A percentile compares a stretch with the other conserved stretches of the same genome.
Conservation (phyloP, 2,797 vertebrate genomes). For the Buphagus erythrorhynchus region DNA sequence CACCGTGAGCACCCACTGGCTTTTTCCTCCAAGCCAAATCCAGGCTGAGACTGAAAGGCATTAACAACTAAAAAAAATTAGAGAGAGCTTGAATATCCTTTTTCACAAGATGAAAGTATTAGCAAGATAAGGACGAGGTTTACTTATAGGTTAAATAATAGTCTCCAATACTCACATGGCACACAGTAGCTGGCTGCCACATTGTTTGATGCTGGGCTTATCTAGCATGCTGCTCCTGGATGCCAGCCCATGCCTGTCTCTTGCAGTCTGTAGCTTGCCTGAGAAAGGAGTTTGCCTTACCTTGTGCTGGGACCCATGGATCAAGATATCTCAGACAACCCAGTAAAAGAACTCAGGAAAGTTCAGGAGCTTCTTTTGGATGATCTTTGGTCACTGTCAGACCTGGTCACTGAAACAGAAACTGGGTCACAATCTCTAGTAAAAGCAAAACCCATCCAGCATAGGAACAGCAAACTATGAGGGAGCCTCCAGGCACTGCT, state of each 20-base stretch:
- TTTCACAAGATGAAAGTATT: not conserved
- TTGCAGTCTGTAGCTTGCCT: not conserved
- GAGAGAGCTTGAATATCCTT: not conserved
- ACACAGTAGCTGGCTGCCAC: not conserved
- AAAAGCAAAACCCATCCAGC: not conserved
- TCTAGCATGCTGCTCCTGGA: rapidly evolving
- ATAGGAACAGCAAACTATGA: not conserved
- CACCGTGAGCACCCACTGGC: rapidly evolving
- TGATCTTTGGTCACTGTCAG: not conserved
- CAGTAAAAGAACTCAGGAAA: not conserved
- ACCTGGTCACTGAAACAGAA: not conserved
- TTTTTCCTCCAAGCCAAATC: not conserved
- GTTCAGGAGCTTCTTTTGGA: not conserved
- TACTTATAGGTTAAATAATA: not conserved
- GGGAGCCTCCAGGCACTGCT: not conserved
- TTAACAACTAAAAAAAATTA: not conserved
- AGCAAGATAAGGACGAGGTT: not conserved
- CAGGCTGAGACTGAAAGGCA: not conserved
- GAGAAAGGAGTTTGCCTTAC: not conserved
- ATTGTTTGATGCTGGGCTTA: not conserved
- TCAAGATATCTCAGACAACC: not conserved
- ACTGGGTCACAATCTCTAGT: not conserved
- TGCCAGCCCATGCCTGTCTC: not conserved
- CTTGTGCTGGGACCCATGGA: not conserved
- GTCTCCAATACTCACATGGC: not conserved